phyloP scores from a whole-genome alignment of 1,140 invertebrate genomes.

The Zaprionus davidi region DNA sequence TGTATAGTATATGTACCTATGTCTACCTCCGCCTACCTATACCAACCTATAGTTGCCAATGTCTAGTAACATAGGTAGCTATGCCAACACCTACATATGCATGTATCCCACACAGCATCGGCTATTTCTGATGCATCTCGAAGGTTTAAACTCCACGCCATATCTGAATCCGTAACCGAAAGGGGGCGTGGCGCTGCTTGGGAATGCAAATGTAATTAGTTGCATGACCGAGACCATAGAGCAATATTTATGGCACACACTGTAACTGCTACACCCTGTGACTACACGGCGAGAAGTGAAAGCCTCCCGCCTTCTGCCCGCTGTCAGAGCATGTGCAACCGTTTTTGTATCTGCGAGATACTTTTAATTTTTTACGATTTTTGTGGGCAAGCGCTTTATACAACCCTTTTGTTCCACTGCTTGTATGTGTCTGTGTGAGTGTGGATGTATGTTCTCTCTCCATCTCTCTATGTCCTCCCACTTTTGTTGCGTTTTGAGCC shows the following conservation, averaged over 20 bases:
- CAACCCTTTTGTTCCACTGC: slow-evolving; percentile 39
- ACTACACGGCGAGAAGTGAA: slow-evolving; percentile 53
- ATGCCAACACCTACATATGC: background rate
- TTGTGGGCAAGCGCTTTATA: slow-evolving; percentile 64
- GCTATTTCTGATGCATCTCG: background rate
- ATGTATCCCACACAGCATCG: background rate
- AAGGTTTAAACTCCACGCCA: background rate
- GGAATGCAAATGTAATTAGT: slow-evolving; percentile 79
- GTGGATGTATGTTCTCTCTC: background rate
- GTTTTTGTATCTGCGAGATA: slow-evolving; percentile 74
- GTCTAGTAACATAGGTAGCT: background rate
- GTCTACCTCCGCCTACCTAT: background rate
- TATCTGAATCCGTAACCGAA: background rate
- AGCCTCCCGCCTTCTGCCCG: slow-evolving; percentile 13
- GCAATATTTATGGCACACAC: slow-evolving; percentile 78
- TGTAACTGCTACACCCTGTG: slow-evolving; percentile 58
- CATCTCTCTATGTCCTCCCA: background rate
- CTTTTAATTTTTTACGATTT: slow-evolving; percentile 80
- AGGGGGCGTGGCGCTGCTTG: slow-evolving; percentile 8
- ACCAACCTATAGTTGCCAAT: background rate
- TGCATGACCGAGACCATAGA: slow-evolving; percentile 79
- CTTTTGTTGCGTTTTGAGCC: slow-evolving; percentile 23
- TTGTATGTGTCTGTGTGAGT: background rate
- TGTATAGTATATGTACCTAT: too few relatives aligned
- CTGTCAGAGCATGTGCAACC: slow-evolving; percentile 39